Base-by-base conservation (phyloP, 2,113 vertebrate genomes). In the Chloropsis hardwickii region DNA sequence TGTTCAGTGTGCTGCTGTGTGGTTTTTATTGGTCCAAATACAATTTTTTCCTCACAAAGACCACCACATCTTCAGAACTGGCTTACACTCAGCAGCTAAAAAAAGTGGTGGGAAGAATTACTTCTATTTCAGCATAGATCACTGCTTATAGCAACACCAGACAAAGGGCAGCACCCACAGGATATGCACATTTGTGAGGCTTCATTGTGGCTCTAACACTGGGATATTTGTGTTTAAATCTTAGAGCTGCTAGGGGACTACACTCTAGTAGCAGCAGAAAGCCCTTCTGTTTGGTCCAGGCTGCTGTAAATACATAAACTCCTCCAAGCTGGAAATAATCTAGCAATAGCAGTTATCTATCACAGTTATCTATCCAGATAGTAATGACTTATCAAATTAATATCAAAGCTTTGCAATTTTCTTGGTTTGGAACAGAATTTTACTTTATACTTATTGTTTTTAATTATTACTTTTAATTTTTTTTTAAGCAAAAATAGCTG, bases 151-250 rank as follows among this genome's bases (percentile, higher is more conserved):
- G 56, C 51, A 89, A 66, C 35, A 71, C 20, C 48, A 89, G 83
- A 84, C 80, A 89, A 95, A 92, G 65, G 86, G 73, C 78, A 95
- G 90, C 57, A 81, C 69, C 64, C 81, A 74, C 61, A 92, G 81
- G 60, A 79, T 64, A 85, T 33, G 80, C 44, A 81, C 51, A 94
- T 82, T 95, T 85, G 87, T 73, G 70, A 95, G 66, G 65, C 66
- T 91, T 62, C 69, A 79, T 37, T 17, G 31, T 37, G 57, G 37
- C 45, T 44, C n/a, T 50, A 71, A 64, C 1, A 8, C 1, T 47
- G 27, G 19, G 39, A 58, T 92, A 87, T 76, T 87, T 87, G 37
- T 51, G 12, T 81, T 91, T 72, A 82, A 79, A 50, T 79, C 44
- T 66, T 33, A 82, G 39, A 9, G 16, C 39, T 95, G 16, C 37